Percentiles rank a stretch among this genome's conserved stretches.
These are phyloP conservation scores for Xerus inauris DNA, from an alignment of 2,113 vertebrate species.

Conservation along the genomic window DNA sequence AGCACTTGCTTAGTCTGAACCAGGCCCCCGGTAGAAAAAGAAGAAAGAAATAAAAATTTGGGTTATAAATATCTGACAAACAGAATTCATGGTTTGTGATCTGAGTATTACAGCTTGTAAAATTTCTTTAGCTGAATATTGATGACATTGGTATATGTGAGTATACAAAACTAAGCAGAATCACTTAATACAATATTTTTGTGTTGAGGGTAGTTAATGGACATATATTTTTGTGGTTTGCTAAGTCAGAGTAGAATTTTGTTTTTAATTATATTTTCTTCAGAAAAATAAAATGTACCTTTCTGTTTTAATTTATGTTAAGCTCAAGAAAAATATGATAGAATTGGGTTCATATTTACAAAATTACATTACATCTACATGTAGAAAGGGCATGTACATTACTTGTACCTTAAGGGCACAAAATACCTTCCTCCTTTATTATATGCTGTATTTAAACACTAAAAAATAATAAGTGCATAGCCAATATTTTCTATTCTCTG, in stretches of 20 bases:
- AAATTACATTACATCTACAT: neutral
- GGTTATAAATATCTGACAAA: neutral
- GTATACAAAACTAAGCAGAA: neutral
- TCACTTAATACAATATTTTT: neutral
- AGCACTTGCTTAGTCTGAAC: neutral
- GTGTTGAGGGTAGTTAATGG: accelerated
- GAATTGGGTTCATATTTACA: neutral
- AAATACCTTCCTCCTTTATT: neutral
- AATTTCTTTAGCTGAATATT: neutral
- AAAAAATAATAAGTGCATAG: neutral
- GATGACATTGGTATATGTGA: neutral
- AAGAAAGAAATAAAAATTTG: neutral
- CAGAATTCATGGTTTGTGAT: neutral
- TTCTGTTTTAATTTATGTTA: neutral
- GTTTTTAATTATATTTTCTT: neutral
- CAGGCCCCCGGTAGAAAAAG: neutral
- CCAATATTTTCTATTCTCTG: neutral
- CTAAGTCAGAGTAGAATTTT: neutral
- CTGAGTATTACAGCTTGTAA: neutral
- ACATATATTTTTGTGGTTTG: neutral
- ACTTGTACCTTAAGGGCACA: neutral
- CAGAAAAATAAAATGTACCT: neutral
- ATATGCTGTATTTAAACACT: neutral
- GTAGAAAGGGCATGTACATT: neutral
- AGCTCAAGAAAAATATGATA: neutral